These are phyloP conservation scores for Apamea monoglypha DNA, from an alignment of 2,888 invertebrate species.

Conservation along the genomic window DNA sequence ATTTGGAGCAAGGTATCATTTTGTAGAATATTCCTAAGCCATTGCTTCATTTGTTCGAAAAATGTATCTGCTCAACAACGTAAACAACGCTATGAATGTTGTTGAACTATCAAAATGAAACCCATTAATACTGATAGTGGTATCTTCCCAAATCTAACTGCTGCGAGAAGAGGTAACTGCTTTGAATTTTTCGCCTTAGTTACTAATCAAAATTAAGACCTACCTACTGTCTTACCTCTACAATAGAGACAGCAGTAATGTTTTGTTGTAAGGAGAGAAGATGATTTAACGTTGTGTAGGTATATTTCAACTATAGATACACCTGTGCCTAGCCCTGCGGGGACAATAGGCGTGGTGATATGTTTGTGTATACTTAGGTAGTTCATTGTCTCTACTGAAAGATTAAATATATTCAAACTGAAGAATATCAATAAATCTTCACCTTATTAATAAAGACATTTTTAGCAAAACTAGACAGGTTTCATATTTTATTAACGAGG, in stretches of 20 bases:
- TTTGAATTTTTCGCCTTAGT: neutral
- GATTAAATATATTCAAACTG: neutral
- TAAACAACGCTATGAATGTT: neutral
- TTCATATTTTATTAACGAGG: conserved; percentile 47
- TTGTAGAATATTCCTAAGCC: neutral
- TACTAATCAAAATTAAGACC: neutral
- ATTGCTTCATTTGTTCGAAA: neutral
- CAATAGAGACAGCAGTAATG: neutral
- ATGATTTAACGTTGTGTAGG: neutral
- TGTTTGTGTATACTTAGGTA: neutral
- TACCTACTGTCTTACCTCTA: neutral
- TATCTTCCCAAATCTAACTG: neutral
- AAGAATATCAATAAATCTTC: conserved; percentile 25
- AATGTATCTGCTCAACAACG: neutral
- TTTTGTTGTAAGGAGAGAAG: neutral
- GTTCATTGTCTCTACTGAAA: neutral
- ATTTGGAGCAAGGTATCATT: neutral
- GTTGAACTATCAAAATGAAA: too few relatives aligned
- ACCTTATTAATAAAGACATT: conserved; percentile 26
- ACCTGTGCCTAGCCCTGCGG: neutral
- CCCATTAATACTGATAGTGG: neutral
- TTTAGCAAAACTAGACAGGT: conserved; percentile 40
- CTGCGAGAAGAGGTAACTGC: neutral
- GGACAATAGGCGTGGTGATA: neutral
- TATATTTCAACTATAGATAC: neutral